phyloP scores from a whole-genome alignment of 2,797 vertebrate genomes.

The Muraenolepis orangiensis region DNA sequence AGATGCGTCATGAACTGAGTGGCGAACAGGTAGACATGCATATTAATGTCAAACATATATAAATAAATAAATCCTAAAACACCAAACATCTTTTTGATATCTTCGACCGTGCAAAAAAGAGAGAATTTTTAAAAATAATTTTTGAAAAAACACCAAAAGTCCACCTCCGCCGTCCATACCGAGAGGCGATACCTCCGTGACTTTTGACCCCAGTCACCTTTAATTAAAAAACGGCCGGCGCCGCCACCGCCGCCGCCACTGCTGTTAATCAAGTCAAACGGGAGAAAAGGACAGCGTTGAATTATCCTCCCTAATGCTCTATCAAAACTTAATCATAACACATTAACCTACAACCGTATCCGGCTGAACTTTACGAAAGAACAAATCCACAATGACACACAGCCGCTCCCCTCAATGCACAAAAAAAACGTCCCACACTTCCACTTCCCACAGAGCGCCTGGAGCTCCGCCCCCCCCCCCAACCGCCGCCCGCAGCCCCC shows the following conservation, averaged over 20 bases:
- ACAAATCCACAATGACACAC: slow-evolving; percentile 6
- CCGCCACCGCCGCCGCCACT: slow-evolving; percentile 20
- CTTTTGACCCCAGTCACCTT: not conserved
- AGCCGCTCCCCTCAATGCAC: not conserved
- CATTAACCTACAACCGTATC: slow-evolving; percentile 6
- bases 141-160: not conserved
- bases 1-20: not conserved
- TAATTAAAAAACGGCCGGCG: slow-evolving; percentile 26
- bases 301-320: slow-evolving; percentile 2
- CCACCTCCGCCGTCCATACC: not conserved
- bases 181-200: not conserved
- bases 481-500: not conserved
- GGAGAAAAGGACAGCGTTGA: not conserved
- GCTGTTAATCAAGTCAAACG: slow-evolving; percentile 2
- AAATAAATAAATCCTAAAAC: not conserved
- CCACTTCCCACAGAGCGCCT: not conserved
- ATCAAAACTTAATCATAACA: slow-evolving; percentile 5
- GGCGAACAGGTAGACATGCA: not conserved
- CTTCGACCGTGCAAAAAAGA: not conserved
- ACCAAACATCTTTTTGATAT: not conserved
- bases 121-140: not conserved
- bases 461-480: too few species aligned
- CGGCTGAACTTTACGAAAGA: slow-evolving; percentile 1
- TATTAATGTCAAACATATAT: not conserved
- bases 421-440: not conserved